Conservation (phyloP, 1,140 invertebrate genomes). For the Zaprionus capensis region DNA sequence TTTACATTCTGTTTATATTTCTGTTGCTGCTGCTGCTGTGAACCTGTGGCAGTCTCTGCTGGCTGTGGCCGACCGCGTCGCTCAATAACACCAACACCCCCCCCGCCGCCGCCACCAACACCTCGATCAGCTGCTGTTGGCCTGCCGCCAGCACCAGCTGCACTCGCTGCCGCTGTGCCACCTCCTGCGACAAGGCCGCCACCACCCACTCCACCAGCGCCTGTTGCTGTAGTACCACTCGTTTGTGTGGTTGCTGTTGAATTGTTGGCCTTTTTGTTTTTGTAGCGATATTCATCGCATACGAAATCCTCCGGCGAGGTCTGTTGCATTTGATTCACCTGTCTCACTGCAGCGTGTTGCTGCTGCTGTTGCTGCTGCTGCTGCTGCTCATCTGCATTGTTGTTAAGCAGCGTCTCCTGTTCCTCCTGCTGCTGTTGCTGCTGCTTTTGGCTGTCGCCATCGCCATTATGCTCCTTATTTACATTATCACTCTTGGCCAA, state of each 20-base stretch:
- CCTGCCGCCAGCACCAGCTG: constrained; percentile 68
- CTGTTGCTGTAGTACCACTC: constrained; percentile 42
- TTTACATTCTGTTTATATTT: constrained; percentile 76
- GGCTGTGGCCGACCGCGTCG: constrained; percentile 73
- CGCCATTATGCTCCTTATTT: constrained; percentile 77
- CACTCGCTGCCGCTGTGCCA: constrained; percentile 33
- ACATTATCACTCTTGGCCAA: constrained; percentile 83
- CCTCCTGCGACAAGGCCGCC: constrained; percentile 35
- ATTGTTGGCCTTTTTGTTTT: constrained; percentile 73
- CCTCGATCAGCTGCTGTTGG: constrained; percentile 78
- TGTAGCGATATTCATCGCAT: constrained; percentile 79
- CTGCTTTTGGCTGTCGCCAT: constrained; percentile 48
- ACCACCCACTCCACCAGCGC: constrained; percentile 31
- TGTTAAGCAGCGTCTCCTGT: constrained; percentile 76
- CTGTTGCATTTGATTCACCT: constrained; percentile 84
- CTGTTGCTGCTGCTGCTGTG: constrained; percentile 71
- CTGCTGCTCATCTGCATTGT: constrained; percentile 76
- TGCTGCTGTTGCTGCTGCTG: constrained; percentile 57
- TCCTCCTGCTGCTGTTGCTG: constrained; percentile 58
- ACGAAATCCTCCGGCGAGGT: constrained; percentile 82
- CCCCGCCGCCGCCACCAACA: constrained; percentile 49
- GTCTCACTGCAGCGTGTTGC: constrained; percentile 63
- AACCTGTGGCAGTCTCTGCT: constrained; percentile 71
- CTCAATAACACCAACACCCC: constrained; percentile 61
- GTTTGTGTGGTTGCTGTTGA: constrained; percentile 68